These are phyloP conservation scores for Dendronephthya gigantea DNA, from an alignment of 64 coral and sea anemone genomes.

Conservation along the genomic window DNA sequence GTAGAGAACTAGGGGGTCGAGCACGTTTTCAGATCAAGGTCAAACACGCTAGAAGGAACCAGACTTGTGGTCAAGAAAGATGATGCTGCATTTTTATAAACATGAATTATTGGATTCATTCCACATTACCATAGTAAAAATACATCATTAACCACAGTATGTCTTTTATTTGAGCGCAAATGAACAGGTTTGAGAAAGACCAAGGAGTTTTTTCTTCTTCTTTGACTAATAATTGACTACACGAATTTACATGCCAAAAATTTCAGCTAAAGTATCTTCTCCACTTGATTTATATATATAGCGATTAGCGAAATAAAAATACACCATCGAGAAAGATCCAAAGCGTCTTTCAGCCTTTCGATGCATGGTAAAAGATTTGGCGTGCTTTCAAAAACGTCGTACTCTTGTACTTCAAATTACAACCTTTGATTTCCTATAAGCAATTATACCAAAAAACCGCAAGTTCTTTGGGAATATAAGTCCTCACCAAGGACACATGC, in stretches of 20 bases:
- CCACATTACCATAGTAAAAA: too few relatives aligned
- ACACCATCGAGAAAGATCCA: background rate
- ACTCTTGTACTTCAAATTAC: background rate
- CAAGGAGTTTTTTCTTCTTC: too few relatives aligned
- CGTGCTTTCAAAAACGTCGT: background rate
- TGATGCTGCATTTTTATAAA: too few relatives aligned
- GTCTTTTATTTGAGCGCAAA: too few relatives aligned
- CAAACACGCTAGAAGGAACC: too few relatives aligned
- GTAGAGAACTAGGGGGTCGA: too few relatives aligned
- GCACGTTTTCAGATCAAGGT: too few relatives aligned
- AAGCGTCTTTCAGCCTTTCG: background rate
- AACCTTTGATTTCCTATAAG: background rate
- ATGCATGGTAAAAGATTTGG: background rate
- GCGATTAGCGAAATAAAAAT: background rate
- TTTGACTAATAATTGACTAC: background rate
- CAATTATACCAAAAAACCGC: background rate
- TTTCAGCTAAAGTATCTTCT: background rate
- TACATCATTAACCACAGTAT: too few relatives aligned
- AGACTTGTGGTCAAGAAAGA: too few relatives aligned
- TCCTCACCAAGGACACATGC: background rate
- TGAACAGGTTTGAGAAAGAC: too few relatives aligned
- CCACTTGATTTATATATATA: background rate
- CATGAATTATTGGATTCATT: too few relatives aligned
- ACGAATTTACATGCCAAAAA: too few relatives aligned
- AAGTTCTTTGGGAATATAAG: background rate